Percentiles rank a stretch among this genome's conserved stretches.
Conservation (phyloP, 2,113 vertebrate species). For the Poecilia latipinna region DNA sequence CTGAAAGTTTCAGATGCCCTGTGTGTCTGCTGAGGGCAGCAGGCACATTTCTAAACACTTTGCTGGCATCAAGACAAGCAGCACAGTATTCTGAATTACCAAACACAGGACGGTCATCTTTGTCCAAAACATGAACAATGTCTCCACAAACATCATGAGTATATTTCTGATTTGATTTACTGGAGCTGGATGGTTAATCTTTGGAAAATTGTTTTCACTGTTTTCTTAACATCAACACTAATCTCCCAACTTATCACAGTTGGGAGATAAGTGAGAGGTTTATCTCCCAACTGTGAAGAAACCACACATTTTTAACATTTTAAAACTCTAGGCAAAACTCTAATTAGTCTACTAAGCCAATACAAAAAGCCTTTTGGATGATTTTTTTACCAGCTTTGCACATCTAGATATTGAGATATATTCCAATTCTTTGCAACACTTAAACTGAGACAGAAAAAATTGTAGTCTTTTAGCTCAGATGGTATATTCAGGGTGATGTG, state of each 20-base stretch:
- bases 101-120: not conserved
- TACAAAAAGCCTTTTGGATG: not conserved
- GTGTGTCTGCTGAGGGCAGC: not conserved
- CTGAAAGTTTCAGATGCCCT: slow-evolving; percentile 4
- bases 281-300: no score
- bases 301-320: no score
- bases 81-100: no score
- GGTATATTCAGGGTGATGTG: not conserved
- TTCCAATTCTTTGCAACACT: not conserved
- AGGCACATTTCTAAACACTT: not conserved
- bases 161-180: no score
- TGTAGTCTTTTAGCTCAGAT: not conserved
- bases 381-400: not conserved
- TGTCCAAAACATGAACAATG: not conserved
- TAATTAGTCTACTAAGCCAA: not conserved
- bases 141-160: no score
- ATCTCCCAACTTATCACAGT: no score
- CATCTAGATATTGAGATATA: not conserved
- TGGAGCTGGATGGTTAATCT: no score
- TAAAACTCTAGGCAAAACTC: no score
- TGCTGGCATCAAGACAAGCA: not conserved
- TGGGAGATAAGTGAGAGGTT: no score
- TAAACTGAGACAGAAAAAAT: not conserved
- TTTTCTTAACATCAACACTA: no score
- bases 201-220: no score